phyloP scores from a whole-genome alignment of 1,140 invertebrate genomes.

The Pseudobourletiella spinata region DNA sequence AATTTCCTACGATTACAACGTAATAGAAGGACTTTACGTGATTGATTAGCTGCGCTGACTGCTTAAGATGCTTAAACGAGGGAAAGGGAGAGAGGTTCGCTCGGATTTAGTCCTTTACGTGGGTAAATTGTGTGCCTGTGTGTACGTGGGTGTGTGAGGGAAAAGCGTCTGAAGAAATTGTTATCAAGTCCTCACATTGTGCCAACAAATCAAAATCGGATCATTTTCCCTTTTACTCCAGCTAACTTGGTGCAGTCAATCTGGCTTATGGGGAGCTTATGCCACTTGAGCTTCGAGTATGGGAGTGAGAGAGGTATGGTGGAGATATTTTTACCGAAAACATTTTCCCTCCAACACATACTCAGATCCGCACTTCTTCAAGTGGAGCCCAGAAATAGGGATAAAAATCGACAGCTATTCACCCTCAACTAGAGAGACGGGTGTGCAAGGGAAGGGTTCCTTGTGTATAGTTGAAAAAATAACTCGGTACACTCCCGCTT shows the following conservation, averaged over 20 bases:
- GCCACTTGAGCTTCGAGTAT: not conserved
- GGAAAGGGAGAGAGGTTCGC: not conserved
- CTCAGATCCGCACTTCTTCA: not conserved
- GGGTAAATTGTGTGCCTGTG: not conserved
- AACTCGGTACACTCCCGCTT: no score
- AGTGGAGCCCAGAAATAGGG: not conserved
- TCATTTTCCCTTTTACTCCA: not conserved
- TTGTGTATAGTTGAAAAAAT: no score
- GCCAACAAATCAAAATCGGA: constrained; percentile 5
- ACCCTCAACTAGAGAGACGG: no score
- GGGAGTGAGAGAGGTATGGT: no score
- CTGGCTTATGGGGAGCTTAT: constrained; percentile 4
- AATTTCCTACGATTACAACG: not conserved
- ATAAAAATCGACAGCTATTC: not conserved
- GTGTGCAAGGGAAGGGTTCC: no score
- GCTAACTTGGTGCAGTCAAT: not conserved
- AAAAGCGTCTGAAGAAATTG: not conserved
- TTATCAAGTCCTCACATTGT: not conserved
- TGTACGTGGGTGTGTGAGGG: not conserved
- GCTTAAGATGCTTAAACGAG: not conserved
- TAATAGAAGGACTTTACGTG: not conserved
- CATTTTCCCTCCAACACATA: not conserved
- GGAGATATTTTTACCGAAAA: not conserved
- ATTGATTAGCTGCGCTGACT: not conserved
- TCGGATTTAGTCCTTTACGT: not conserved